These are phyloP conservation scores for Eutrigla gurnardus DNA, from an alignment of 2,797 vertebrate species.

Conservation along the genomic window DNA sequence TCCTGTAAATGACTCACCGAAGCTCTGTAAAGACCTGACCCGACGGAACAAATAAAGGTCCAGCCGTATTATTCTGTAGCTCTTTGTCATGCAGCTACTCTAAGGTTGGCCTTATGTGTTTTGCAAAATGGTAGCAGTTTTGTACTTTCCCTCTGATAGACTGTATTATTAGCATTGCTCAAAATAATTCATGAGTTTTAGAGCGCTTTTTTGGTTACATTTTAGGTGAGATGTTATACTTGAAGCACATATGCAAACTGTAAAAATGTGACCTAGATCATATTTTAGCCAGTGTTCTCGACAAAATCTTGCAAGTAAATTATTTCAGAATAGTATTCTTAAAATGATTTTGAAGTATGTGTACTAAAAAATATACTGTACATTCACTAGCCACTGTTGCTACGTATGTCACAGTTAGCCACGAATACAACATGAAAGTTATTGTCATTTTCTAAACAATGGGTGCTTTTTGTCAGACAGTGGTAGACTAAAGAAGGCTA, in stretches of 20 bases:
- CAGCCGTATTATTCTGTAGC: conserved; percentile 24
- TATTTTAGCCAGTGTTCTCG: conserved; percentile 41
- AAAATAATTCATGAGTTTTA: conserved; percentile 47
- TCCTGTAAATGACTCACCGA: conserved; percentile 63
- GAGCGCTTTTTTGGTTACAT: background rate
- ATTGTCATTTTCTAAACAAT: no score
- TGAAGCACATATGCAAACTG: conserved; percentile 60
- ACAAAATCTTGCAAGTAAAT: conserved; percentile 46
- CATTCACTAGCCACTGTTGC: background rate
- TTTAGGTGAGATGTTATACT: conserved; percentile 26
- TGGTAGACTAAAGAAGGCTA: background rate
- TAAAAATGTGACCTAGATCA: conserved; percentile 72
- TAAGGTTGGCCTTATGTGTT: conserved; percentile 20
- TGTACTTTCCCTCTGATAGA: conserved; percentile 31
- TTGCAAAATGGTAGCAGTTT: conserved; percentile 26
- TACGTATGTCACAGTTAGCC: background rate
- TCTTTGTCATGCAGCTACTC: conserved; percentile 29
- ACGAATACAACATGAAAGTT: no score
- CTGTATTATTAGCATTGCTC: conserved; percentile 54
- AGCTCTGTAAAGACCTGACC: conserved; percentile 53
- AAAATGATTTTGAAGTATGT: conserved; percentile 1
- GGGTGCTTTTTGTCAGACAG: background rate
- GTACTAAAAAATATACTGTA: background rate
- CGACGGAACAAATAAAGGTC: conserved; percentile 60
- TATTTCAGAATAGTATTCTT: conserved; percentile 41